Base-by-base conservation (phyloP, 2,888 invertebrate species). In the Ennomos erosarius region DNA sequence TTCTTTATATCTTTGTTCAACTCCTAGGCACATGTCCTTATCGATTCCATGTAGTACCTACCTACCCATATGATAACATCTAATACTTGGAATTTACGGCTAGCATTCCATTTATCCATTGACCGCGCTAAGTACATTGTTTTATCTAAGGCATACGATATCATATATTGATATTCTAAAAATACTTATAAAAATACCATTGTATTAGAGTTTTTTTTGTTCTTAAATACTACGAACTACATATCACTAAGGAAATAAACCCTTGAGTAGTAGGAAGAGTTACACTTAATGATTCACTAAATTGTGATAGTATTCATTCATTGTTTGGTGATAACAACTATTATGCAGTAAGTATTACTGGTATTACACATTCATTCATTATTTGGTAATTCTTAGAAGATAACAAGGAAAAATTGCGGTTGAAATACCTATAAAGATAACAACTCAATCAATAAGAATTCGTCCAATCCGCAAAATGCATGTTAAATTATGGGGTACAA, bases 321-420 rank as follows among this genome's bases (percentile, higher is more conserved):
- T 43, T 42, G 43, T 47, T 59, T 48, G 11, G 9, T 36, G 54
- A 59, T 56, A 61, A 36, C 42, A 58, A 61, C 45, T 55, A 42
- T 64, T 65, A 68, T 65, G 56, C 61, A 56, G 65, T 62, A 64
- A 56, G 65, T 60, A 47, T 55, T 58, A 52, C 42, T 42, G 54
- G 50, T 45, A 38, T 71, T 74, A 74, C 70, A 55, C 66, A 69
- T 68, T 73, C 75, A 71, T 75, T 74, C 66, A 71, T 67, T 65
- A 69, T 55, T 64, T 44, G 49, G 54, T 13, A 43, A 39, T 64
- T 60, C 66, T 64, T 43, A 38, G 66, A 68, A 67, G 64, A 63
- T 68, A 61, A 65, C 37, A 61, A 62, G 60, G 60, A 69, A 69
- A 61, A 45, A 9, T 1, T 26, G 26, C 26, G 26, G 0, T 26